Evolutionary conservation across 2,888 invertebrate genomes (phyloP).

Genomic region (Strigamia maritima): DNA sequence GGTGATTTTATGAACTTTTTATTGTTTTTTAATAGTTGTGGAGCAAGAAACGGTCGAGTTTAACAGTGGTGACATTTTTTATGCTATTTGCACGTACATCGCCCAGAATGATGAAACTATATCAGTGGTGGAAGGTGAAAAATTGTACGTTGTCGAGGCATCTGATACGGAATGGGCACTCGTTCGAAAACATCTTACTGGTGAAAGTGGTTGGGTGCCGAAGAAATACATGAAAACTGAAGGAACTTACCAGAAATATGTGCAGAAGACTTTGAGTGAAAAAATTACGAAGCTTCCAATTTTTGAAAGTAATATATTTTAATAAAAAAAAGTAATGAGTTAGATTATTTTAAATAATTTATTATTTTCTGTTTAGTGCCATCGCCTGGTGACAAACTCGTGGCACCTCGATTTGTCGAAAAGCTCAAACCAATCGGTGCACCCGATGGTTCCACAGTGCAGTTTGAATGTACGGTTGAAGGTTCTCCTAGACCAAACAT

Average conservation of each 20-base stretch:
- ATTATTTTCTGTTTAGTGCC: constrained; percentile 43
- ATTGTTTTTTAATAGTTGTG: not conserved
- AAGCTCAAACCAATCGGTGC: constrained; percentile 75
- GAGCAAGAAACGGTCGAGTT: not conserved
- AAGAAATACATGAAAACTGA: constrained; percentile 82
- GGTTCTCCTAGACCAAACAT: constrained; percentile 92
- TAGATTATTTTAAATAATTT: not conserved
- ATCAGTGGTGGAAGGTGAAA: constrained; percentile 84
- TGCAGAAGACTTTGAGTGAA: constrained; percentile 83
- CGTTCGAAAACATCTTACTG: constrained; percentile 80
- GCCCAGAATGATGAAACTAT: constrained; percentile 82
- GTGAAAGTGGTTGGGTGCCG: constrained; percentile 92
- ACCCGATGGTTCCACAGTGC: constrained; percentile 88
- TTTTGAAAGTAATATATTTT: constrained; percentile 74
- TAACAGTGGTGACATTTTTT: constrained; percentile 60
- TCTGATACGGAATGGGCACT: constrained; percentile 91
- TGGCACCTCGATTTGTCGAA: constrained; percentile 79
- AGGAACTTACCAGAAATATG: constrained; percentile 72
- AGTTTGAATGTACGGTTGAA: constrained; percentile 95
- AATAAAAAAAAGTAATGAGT: not conserved
- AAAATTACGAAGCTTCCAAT: constrained; percentile 87
- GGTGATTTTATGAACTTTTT: not conserved
- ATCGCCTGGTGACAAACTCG: constrained; percentile 66
- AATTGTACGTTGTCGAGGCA: constrained; percentile 76
- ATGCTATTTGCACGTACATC: constrained; percentile 75